A percentile compares a stretch with the other conserved stretches of the same genome.
phyloP scores from a whole-genome alignment of 2,113 vertebrate genomes.

The Tautogolabrus adspersus region DNA sequence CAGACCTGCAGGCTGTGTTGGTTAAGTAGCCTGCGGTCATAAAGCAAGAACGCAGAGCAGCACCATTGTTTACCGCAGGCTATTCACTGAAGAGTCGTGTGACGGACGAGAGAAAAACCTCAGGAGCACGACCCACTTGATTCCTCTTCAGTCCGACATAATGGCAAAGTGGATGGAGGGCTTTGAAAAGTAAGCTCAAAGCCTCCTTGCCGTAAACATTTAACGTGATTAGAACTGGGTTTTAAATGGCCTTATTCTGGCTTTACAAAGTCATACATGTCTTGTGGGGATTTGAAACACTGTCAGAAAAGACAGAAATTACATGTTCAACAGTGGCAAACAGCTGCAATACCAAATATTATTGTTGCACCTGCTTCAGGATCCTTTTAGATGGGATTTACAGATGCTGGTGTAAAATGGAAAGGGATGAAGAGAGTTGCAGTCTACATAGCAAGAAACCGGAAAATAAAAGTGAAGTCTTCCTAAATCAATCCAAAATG shows the following conservation, averaged over 20 bases:
- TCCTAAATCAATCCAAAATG: too few species aligned
- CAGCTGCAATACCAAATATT: not conserved
- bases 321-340: slow-evolving; percentile 2
- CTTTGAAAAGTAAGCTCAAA: slow-evolving; percentile 23
- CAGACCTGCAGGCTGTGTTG: slow-evolving; percentile 26
- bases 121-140: slow-evolving; percentile 26
- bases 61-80: slow-evolving; percentile 47
- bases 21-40: slow-evolving; percentile 23
- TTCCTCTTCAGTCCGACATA: slow-evolving; percentile 24
- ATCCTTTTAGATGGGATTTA: not conserved
- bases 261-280: not conserved
- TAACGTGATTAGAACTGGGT: not conserved
- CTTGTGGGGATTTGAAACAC: not conserved
- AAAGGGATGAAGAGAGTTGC: too few species aligned
- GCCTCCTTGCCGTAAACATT: slow-evolving; percentile 20
- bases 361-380: not conserved
- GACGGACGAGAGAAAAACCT: slow-evolving; percentile 30
- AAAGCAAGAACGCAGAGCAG: slow-evolving; percentile 24
- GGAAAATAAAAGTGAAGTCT: too few species aligned
- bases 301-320: not conserved
- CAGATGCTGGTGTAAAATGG: too few species aligned
- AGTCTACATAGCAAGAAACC: too few species aligned
- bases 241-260: not conserved
- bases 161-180: slow-evolving; percentile 13
- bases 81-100: slow-evolving; percentile 13